phyloP scores from a whole-genome alignment of 2,888 invertebrate genomes.

The Macrosiphum euphorbiae region DNA sequence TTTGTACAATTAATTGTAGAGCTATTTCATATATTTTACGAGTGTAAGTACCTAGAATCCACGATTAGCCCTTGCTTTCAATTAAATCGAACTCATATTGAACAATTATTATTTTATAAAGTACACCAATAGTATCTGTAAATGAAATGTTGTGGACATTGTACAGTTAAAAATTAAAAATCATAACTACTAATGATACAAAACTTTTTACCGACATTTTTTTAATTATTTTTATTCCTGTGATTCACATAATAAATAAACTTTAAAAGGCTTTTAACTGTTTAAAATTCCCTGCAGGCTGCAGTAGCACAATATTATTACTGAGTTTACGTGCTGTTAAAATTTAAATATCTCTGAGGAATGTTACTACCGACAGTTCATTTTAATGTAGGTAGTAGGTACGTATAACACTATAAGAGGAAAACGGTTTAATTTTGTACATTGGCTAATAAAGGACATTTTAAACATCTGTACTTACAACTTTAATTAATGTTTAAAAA shows the following conservation, averaged over 20 bases:
- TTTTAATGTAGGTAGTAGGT: slow-evolving; percentile 36
- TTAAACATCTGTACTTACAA: slow-evolving; percentile 38
- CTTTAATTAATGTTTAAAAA: slow-evolving; percentile 1
- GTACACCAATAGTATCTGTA: not conserved
- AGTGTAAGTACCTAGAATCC: not conserved
- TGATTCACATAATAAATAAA: not conserved
- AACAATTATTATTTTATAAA: not conserved
- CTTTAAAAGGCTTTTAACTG: not conserved
- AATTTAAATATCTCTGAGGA: slow-evolving; percentile 38
- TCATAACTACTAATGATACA: not conserved
- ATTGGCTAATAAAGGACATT: not conserved
- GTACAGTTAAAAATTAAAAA: not conserved
- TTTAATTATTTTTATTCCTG: not conserved
- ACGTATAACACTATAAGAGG: not conserved
- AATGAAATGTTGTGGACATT: not conserved
- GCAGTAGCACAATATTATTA: not conserved
- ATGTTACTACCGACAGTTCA: slow-evolving; percentile 30
- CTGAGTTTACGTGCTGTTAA: slow-evolving; percentile 23
- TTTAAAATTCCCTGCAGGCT: not conserved
- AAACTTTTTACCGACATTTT: not conserved
- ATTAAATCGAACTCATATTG: not conserved
- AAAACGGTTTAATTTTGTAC: slow-evolving; percentile 10
- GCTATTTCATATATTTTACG: not conserved
- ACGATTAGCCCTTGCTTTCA: not conserved
- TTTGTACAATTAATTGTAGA: not conserved